These are phyloP conservation scores for Thryonomys swinderianus DNA, from an alignment of 2,113 vertebrate species.

Conservation along the genomic window DNA sequence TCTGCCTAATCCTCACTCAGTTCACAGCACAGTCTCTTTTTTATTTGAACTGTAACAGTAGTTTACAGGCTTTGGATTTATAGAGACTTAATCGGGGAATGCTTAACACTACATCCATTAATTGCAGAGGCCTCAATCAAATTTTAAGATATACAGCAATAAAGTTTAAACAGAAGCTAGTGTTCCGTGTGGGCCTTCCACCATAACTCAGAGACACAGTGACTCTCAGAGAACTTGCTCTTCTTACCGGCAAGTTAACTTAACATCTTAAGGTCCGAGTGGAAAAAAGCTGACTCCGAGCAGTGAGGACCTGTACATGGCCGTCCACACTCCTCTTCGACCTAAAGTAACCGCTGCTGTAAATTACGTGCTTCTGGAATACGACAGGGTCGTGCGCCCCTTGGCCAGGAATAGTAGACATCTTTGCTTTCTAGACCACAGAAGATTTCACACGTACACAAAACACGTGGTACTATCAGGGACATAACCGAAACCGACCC, in stretches of 20 bases:
- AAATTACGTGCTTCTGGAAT: neutral
- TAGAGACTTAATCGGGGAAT: conserved; percentile 36
- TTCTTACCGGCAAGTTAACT: neutral
- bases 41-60: neutral
- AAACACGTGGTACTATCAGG: neutral
- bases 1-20: neutral
- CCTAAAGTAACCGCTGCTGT: neutral
- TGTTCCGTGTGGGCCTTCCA: neutral
- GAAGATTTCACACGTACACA: neutral
- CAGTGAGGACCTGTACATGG: neutral
- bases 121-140: conserved; percentile 63
- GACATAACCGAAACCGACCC: neutral
- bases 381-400: neutral
- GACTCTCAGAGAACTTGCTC: neutral
- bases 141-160: conserved; percentile 72
- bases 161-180: conserved; percentile 48
- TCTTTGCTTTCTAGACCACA: neutral
- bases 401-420: neutral
- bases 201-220: neutral
- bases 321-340: neutral
- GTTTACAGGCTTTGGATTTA: conserved; percentile 53
- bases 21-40: conserved; percentile 7
- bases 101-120: conserved; percentile 52
- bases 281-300: neutral
- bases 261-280: neutral